Evolutionary conservation across 2,797 vertebrate genomes (phyloP).

Genomic region (Girardinus metallicus): DNA sequence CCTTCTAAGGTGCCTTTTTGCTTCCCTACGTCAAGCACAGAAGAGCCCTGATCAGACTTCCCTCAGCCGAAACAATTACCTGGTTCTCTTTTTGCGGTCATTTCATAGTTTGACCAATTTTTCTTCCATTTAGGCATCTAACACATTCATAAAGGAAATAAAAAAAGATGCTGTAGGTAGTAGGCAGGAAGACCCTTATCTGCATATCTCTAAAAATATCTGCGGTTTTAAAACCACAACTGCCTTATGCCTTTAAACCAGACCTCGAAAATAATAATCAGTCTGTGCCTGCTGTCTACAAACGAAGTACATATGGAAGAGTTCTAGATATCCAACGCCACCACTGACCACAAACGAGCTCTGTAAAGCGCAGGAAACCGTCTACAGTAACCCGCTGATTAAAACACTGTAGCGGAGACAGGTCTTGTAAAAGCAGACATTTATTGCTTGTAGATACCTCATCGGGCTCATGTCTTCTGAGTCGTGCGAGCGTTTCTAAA

Average conservation of each 20-base stretch:
- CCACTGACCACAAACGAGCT: neutral
- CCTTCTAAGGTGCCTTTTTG: neutral
- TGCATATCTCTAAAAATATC: neutral
- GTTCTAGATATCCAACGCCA: neutral
- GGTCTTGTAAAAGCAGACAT: conserved; percentile 74
- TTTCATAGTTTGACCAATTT: neutral
- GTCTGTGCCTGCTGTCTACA: neutral
- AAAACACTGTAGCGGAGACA: conserved; percentile 67
- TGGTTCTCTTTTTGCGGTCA: neutral
- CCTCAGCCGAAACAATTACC: neutral
- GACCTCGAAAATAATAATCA: neutral
- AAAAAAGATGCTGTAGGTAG: neutral
- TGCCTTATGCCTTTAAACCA: neutral
- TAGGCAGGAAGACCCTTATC: neutral
- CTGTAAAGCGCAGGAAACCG: neutral
- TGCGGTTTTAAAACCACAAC: neutral
- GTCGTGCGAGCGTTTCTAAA: conserved; percentile 69
- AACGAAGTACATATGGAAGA: neutral
- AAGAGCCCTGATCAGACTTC: neutral
- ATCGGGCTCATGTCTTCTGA: conserved; percentile 71
- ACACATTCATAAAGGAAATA: neutral
- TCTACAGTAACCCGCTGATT: conserved; percentile 60
- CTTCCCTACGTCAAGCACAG: neutral
- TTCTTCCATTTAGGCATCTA: neutral
- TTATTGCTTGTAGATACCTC: conserved; percentile 77